Evolutionary conservation across 2,888 invertebrate species (phyloP).

Genomic region (Parasteatoda lunata): DNA sequence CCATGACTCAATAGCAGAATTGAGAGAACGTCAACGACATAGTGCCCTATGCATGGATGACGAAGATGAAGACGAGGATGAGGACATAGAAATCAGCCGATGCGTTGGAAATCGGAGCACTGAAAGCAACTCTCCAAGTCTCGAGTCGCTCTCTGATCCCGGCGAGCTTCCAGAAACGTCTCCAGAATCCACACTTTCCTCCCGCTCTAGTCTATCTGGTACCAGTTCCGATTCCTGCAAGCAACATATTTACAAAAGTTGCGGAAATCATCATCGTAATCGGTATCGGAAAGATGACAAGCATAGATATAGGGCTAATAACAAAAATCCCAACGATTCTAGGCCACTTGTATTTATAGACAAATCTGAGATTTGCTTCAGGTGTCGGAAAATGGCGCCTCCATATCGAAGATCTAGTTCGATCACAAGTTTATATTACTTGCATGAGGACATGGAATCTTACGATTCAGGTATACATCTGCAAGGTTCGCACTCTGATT

Average conservation of each 20-base stretch:
- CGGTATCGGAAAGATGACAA: slow-evolving; percentile 47
- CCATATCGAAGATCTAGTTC: slow-evolving; percentile 57
- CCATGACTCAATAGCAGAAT: slow-evolving; percentile 70
- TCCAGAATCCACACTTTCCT: slow-evolving; percentile 66
- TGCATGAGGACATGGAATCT: slow-evolving; percentile 66
- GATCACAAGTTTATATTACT: slow-evolving; percentile 51
- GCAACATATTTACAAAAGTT: slow-evolving; percentile 21
- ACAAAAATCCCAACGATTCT: neutral
- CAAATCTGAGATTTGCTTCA: slow-evolving; percentile 61
- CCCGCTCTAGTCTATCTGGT: slow-evolving; percentile 64
- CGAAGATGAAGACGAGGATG: slow-evolving; percentile 49
- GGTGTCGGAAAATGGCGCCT: slow-evolving; percentile 63
- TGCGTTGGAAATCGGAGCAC: slow-evolving; percentile 12
- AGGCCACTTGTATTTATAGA: slow-evolving; percentile 61
- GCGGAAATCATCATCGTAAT: slow-evolving; percentile 32
- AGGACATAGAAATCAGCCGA: slow-evolving; percentile 33
- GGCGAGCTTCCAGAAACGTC: slow-evolving; percentile 59
- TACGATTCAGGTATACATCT: slow-evolving; percentile 68
- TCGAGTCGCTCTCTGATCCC: slow-evolving; percentile 67
- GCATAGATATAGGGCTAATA: slow-evolving; percentile 17
- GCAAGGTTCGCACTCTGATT: slow-evolving; percentile 68
- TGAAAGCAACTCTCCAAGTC: slow-evolving; percentile 54
- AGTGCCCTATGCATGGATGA: slow-evolving; percentile 22
- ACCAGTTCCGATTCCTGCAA: slow-evolving; percentile 26
- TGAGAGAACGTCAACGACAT: slow-evolving; percentile 67